Evolutionary conservation across 1,140 invertebrate genomes (phyloP).

Genomic region (Bilobella aurantiaca): DNA sequence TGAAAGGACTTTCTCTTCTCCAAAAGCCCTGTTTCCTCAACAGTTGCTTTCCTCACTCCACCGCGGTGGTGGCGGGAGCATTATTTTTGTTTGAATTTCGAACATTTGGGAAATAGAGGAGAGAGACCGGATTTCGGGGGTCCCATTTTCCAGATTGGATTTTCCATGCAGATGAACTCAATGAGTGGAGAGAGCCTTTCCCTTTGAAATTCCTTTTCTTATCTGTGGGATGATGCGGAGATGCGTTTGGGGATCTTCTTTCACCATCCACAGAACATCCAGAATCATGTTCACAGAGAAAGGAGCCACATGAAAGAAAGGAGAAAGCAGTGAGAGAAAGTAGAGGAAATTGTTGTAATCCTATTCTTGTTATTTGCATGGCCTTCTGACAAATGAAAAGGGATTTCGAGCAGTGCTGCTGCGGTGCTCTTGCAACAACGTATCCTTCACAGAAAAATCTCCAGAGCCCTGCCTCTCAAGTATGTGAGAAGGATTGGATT

Average conservation of each 20-base stretch:
- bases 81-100: no score
- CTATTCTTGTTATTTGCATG: conserved; percentile 3
- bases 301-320: background rate
- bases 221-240: background rate
- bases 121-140: background rate
- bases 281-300: conserved; percentile 2
- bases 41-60: no score
- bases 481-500: background rate
- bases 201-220: conserved; percentile 8
- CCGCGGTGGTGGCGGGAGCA: no score
- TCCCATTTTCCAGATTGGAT: conserved; percentile 29
- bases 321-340: background rate
- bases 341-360: conserved; percentile 1
- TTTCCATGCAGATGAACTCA: conserved; percentile 30
- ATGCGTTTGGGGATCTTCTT: background rate
- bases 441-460: no score
- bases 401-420: background rate
- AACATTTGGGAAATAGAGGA: no score
- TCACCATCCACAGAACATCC: background rate
- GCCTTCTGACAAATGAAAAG: conserved; percentile 1
- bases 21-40: no score
- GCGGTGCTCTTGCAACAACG: no score
- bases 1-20: no score
- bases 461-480: background rate
- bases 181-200: conserved; percentile 3